Base-by-base conservation (phyloP, 2,113 vertebrate species). In the Brachirus orientalis region DNA sequence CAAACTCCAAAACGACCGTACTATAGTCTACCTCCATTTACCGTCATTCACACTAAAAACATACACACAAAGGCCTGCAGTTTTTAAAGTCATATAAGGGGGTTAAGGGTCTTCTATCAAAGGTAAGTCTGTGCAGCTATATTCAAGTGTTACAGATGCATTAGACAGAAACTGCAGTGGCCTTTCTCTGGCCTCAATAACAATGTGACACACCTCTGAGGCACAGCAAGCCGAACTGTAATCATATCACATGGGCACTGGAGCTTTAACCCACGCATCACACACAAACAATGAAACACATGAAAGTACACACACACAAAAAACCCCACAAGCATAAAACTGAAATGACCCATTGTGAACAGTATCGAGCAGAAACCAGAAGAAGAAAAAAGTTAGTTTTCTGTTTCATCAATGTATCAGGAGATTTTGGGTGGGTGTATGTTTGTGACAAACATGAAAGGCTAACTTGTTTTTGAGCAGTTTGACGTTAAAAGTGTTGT, bases 161-260 rank as follows among this genome's bases (percentile, higher is more conserved):
- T 83, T 79, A 89, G 53, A 60, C 46, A 59, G 48, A 69, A 75
- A 51, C 63, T 74, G 80, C 48, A 36, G 61, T 70, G 72, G 84
- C 77, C 56, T 78, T 57, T 73, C 41, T 28, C 56, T 78, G 87
- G 67, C 77, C 77, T 85, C 80, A 84, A 86, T 86, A 88, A 77
- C 56, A 72, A 80, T 64, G 72, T 59, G 76, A 71, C 52, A 43
- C 48, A 83, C 63, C 67, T 52, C 67, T 22, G 58, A 80, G 68
- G 68, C 77, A 70, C 55, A 69, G 60, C 55, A 63, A 70, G 66
- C 78, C 77, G 66, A 56, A 56, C 51, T 72, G 46, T 77, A 86
- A 81, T 78, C 74, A 76, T 56, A 75, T 84, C 73, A 84, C 71
- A 48, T 18, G 51, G 58, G 36, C 67, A 71, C 71, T 10, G 40